Percentiles rank a stretch among this genome's conserved stretches.
These are phyloP conservation scores for Octopus sinensis DNA, from an alignment of 1,140 invertebrate genomes.

Conservation along the genomic window DNA sequence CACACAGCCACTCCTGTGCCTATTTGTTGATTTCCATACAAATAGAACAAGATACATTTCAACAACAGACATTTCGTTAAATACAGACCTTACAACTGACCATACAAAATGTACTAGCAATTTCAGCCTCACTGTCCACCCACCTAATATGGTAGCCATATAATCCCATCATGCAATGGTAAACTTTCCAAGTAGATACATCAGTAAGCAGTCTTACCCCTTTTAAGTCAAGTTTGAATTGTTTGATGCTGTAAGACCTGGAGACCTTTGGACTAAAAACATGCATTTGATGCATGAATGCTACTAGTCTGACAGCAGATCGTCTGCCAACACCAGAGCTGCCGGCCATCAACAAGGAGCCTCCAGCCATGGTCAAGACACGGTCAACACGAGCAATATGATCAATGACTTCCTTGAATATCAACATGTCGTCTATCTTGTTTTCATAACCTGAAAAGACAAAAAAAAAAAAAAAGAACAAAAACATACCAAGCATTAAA, in stretches of 20 bases:
- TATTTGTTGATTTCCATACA: no score
- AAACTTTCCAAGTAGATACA: no score
- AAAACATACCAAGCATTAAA: no score
- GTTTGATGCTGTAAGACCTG: conserved; percentile 62
- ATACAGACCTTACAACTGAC: no score
- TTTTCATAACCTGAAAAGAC: conserved; percentile 62
- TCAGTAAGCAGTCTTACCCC: conserved; percentile 44
- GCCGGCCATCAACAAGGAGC: conserved; percentile 73
- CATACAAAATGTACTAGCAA: no score
- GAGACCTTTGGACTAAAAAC: conserved; percentile 66
- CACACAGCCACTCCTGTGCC: no score
- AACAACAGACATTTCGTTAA: no score
- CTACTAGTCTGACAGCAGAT: conserved; percentile 71
- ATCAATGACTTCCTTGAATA: conserved; percentile 68
- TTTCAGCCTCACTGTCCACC: no score
- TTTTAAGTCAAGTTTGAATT: conserved; percentile 69
- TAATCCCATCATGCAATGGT: no score
- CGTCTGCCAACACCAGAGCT: conserved; percentile 75
- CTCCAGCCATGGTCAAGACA: conserved; percentile 64
- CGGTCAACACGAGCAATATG: conserved; percentile 67
- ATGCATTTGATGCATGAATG: conserved; percentile 70
- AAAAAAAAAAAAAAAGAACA: background rate
- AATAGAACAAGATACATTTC: no score
- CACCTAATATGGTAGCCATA: no score
- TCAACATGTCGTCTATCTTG: conserved; percentile 62